phyloP scores from a whole-genome alignment of 2,888 invertebrate genomes.

The Drosophila hamatofila region DNA sequence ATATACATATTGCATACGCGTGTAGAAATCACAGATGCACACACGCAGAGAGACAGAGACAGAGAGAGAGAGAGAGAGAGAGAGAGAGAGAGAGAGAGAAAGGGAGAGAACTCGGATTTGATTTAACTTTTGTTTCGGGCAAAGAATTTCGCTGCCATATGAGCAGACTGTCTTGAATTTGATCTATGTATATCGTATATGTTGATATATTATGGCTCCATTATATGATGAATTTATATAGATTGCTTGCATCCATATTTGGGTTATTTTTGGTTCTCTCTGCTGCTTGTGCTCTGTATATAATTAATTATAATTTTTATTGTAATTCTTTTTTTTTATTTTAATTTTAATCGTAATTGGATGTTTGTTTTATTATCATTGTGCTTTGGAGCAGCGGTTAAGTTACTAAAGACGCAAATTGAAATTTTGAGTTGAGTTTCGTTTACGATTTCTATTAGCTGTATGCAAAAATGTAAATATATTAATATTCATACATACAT shows the following conservation, averaged over 20 bases:
- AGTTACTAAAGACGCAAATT: conserved; percentile 62
- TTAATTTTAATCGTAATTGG: conserved; percentile 30
- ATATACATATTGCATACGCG: conserved; percentile 32
- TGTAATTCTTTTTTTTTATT: conserved; percentile 29
- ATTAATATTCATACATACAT: conserved; percentile 31
- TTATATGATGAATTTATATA: conserved; percentile 11
- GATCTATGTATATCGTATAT: neutral
- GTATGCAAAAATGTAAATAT: conserved; percentile 44
- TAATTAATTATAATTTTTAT: conserved; percentile 28
- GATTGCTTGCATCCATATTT: conserved; percentile 15
- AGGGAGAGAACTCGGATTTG: neutral
- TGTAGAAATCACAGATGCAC: conserved; percentile 22
- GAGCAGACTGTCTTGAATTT: conserved; percentile 13
- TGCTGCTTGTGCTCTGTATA: conserved; percentile 37
- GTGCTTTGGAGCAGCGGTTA: conserved; percentile 61
- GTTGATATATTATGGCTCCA: too few relatives aligned
- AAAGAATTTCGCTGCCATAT: conserved; percentile 31
- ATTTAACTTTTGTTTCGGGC: neutral
- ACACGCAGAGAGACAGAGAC: conserved; percentile 6
- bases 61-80: neutral
- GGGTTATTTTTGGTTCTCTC: conserved; percentile 22
- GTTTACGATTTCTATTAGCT: conserved; percentile 43
- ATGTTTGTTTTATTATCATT: conserved; percentile 32
- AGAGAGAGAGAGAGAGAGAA: neutral
- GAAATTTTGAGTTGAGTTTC: conserved; percentile 46